Evolutionary conservation across 2,888 invertebrate genomes (phyloP).

Genomic region (Chrysolina oricalcia): DNA sequence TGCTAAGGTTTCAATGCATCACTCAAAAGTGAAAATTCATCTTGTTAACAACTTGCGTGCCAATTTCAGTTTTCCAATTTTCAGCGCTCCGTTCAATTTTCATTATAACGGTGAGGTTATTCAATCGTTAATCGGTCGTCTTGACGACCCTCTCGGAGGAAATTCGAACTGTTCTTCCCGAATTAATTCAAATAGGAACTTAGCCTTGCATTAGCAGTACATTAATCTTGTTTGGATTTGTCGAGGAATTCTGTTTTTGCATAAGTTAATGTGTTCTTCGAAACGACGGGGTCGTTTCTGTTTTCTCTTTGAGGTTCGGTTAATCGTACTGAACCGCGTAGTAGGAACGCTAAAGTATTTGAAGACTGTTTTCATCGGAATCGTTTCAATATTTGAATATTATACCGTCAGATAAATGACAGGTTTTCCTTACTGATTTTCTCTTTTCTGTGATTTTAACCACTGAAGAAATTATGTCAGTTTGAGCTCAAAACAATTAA

Average conservation of each 20-base stretch:
- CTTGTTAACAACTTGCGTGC: constrained; percentile 21
- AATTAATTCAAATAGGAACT: constrained; percentile 1
- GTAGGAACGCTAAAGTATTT: no score
- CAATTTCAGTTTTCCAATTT: constrained; percentile 34
- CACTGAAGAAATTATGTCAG: no score
- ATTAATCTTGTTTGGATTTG: constrained; percentile 19
- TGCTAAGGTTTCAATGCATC: constrained; percentile 1
- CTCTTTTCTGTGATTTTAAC: no score
- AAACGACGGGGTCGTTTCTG: not conserved
- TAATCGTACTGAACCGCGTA: no score
- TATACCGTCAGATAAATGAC: no score
- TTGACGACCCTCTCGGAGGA: constrained; percentile 20
- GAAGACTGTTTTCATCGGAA: no score
- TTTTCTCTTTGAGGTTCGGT: not conserved
- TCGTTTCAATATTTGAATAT: no score
- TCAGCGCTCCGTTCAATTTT: constrained; percentile 12
- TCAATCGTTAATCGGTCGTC: constrained; percentile 26
- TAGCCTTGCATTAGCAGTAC: constrained; percentile 7
- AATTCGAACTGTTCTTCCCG: constrained; percentile 1
- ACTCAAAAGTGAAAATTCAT: not conserved
- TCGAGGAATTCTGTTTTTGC: constrained; percentile 9
- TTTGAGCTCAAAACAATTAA: no score
- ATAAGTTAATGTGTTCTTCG: not conserved
- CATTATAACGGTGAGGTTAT: not conserved
- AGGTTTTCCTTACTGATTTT: no score